Percentiles rank a stretch among this genome's conserved stretches.
These are phyloP conservation scores for Sebastes steindachneri DNA, from an alignment of 2,797 vertebrate genomes.

Conservation along the genomic window DNA sequence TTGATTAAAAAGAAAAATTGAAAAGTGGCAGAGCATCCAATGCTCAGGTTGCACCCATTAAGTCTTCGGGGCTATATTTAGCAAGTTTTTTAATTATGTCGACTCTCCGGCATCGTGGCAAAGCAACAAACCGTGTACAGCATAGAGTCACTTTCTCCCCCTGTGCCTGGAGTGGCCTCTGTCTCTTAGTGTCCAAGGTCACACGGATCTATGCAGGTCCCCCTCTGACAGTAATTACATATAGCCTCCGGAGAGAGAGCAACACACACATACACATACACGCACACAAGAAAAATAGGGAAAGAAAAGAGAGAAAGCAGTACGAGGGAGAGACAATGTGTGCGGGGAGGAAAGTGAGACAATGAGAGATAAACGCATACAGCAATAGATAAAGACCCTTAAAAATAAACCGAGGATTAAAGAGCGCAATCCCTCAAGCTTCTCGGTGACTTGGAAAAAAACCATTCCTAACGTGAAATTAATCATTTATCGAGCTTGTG, in stretches of 20 bases:
- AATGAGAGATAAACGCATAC: slow-evolving; percentile 61
- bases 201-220: slow-evolving; percentile 70
- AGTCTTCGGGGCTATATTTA: slow-evolving; percentile 39
- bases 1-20: background rate
- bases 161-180: slow-evolving; percentile 64
- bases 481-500: slow-evolving; percentile 59
- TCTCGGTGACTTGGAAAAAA: slow-evolving; percentile 55
- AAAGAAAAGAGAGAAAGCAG: slow-evolving; percentile 25
- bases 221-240: slow-evolving; percentile 81
- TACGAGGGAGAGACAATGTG: slow-evolving; percentile 12
- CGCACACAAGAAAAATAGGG: slow-evolving; percentile 38
- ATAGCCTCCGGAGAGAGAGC: slow-evolving; percentile 68
- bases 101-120: slow-evolving; percentile 21
- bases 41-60: slow-evolving; percentile 5
- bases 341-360: slow-evolving; percentile 44
- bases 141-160: slow-evolving; percentile 39
- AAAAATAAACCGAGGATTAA: slow-evolving; percentile 68
- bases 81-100: slow-evolving; percentile 35
- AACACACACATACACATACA: background rate
- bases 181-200: slow-evolving; percentile 77
- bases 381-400: slow-evolving; percentile 60
- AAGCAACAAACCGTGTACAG: slow-evolving; percentile 33
- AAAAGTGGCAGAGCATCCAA: background rate
- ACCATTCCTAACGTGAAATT: slow-evolving; percentile 42
- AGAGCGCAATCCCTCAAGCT: slow-evolving; percentile 63